A percentile compares a stretch with the other conserved stretches of the same genome.
Conservation (phyloP, 2,113 vertebrate species). For the Cebidichthys violaceus region DNA sequence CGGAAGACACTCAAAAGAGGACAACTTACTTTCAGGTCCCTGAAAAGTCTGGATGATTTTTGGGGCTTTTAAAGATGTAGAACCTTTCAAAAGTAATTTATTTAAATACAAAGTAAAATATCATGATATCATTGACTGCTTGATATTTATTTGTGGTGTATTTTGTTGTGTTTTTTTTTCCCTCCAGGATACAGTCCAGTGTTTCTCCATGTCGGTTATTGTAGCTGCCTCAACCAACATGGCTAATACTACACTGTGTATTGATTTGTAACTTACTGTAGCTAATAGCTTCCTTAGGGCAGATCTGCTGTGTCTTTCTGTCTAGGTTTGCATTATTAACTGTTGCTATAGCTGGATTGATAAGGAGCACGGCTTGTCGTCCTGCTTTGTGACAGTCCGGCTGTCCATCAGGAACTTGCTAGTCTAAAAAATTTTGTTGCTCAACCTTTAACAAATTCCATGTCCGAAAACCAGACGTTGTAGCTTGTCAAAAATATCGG, state of each 20-base stretch:
- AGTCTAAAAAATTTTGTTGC: not conserved
- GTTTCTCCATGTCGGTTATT: not conserved
- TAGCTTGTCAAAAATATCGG: not conserved
- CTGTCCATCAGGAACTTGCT: not conserved
- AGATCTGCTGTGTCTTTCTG: not conserved
- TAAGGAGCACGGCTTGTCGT: not conserved
- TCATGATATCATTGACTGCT: not conserved
- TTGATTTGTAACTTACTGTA: conserved; percentile 1
- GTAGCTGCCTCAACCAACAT: not conserved
- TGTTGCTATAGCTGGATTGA: not conserved
- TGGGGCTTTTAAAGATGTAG: not conserved
- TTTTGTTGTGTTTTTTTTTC: not conserved
- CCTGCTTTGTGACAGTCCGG: not conserved
- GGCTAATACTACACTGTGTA: not conserved
- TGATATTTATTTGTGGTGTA: not conserved
- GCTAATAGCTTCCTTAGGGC: not conserved
- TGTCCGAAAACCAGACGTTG: not conserved
- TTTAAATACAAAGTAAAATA: not conserved
- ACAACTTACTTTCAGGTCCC: not conserved
- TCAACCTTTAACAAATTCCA: not conserved
- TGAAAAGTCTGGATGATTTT: not conserved
- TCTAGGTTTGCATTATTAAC: not conserved
- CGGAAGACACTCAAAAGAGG: not conserved
- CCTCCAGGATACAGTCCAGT: not conserved
- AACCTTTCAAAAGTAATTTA: not conserved